Evolutionary conservation across 2,797 vertebrate species (phyloP).

Genomic region (Spinibarbus caldwelli): DNA sequence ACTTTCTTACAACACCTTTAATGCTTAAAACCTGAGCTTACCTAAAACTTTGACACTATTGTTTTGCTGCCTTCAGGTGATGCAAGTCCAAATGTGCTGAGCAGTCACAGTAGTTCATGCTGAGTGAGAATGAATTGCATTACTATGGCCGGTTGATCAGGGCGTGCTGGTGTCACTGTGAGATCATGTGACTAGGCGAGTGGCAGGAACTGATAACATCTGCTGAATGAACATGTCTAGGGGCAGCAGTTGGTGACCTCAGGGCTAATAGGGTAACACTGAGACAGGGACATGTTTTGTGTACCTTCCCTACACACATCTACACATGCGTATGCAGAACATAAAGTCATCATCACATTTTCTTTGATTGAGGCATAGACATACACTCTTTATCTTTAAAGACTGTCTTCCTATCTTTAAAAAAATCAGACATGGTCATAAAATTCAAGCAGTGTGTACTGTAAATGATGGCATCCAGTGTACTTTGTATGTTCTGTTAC

Average conservation of each 20-base stretch:
- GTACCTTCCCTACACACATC: background rate
- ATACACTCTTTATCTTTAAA: background rate
- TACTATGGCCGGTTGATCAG: background rate
- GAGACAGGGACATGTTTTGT: slow-evolving; percentile 7
- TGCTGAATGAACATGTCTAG: slow-evolving; percentile 22
- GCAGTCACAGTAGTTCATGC: background rate
- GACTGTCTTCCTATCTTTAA: background rate
- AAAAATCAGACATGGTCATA: background rate
- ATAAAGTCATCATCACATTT: background rate
- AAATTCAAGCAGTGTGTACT: background rate
- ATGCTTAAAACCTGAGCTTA: background rate
- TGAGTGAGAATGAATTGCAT: slow-evolving; percentile 11
- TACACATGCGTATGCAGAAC: background rate
- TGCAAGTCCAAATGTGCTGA: slow-evolving; percentile 4
- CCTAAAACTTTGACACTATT: background rate
- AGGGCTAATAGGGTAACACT: background rate
- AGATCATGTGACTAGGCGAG: background rate
- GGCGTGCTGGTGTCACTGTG: background rate
- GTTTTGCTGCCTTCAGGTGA: background rate
- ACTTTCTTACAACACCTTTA: background rate
- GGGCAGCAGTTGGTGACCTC: slow-evolving; percentile 24
- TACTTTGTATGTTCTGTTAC: slow-evolving; percentile 23
- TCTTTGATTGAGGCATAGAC: background rate
- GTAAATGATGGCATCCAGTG: slow-evolving; percentile 10
- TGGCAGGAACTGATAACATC: slow-evolving; percentile 20